Evolutionary conservation across 1,140 invertebrate genomes (phyloP), one percentile per base, ranked within the genome.

Genomic region (Aphaenogaster floridana): DNA sequence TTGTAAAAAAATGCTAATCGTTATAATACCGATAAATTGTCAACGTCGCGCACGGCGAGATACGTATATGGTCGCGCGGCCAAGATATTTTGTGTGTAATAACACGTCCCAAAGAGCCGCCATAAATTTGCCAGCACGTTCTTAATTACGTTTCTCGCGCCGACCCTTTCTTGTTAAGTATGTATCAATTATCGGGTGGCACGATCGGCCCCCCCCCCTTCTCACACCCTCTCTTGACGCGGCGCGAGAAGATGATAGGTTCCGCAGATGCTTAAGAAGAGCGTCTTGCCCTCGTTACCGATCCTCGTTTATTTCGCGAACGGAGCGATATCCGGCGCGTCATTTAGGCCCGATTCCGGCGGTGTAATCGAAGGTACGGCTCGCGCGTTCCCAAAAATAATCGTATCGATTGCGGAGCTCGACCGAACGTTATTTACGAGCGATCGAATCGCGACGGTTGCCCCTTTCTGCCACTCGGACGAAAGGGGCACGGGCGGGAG

Each of bases 231-330:
- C 77, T 80, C 54, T 74, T 36, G 57, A 69, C 57, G 74, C 83
- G 91, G 90, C 85, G 87, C 79, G 91, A 92, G 88, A 92, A 93
- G 91, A 93, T 94, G 92, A 94, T 93, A 92, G 93, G 89, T 92
- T 91, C 45, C 69, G 63, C 3, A 63, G 87, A 63, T 64, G 17
- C 52, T 69, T 79, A 90, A 83, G 39, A 52, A 71, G 68, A 83
- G 52, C 88, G 87, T 89, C 81, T 85, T 84, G 88, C 80, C 90
- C 74, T 89, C 87, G 64, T 77, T 88, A 52, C 78, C 89, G 91
- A 91, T 91, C 90, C 85, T 91, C 91, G 66, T 93, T 93, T 93
- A 93, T 45, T 45, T 88, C 88, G 92, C 90, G 87, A 93, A 91
- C 90, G 90, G 89, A 92, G 90, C 87, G 45, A 54, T 50, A 45